phyloP scores from a whole-genome alignment of 1,140 invertebrate genomes.

The Eupristina koningsbergeri region DNA sequence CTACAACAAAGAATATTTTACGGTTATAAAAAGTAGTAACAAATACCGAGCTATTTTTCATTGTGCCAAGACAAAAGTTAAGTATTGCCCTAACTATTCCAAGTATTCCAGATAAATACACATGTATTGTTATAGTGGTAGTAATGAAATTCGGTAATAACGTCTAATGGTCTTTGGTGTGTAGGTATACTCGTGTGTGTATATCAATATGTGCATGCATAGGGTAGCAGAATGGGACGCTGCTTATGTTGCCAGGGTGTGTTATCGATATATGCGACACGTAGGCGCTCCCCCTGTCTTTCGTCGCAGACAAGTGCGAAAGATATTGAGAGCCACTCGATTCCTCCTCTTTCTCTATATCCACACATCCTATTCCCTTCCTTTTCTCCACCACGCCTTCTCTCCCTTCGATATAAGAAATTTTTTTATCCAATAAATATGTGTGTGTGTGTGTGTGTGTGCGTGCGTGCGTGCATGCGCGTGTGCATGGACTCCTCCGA shows the following conservation, averaged over 20 bases:
- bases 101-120: too few species aligned
- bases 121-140: too few species aligned
- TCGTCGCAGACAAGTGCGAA: background rate
- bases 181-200: too few species aligned
- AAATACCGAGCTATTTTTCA: background rate
- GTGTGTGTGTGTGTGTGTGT: too few species aligned
- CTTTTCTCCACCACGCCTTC: background rate
- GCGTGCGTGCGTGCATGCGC: too few species aligned
- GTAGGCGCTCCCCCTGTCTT: background rate
- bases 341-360: background rate
- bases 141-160: too few species aligned
- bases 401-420: background rate
- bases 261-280: slow-evolving; percentile 32
- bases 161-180: too few species aligned
- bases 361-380: too few species aligned
- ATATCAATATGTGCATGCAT: background rate
- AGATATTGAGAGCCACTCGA: slow-evolving; percentile 44
- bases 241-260: background rate
- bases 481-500: background rate
- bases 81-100: too few species aligned
- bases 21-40: background rate
- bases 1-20: background rate
- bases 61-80: too few species aligned
- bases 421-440: slow-evolving; percentile 12
- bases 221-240: background rate